Conservation (phyloP, 2,888 invertebrate genomes). For the Seladonia tumulorum region DNA sequence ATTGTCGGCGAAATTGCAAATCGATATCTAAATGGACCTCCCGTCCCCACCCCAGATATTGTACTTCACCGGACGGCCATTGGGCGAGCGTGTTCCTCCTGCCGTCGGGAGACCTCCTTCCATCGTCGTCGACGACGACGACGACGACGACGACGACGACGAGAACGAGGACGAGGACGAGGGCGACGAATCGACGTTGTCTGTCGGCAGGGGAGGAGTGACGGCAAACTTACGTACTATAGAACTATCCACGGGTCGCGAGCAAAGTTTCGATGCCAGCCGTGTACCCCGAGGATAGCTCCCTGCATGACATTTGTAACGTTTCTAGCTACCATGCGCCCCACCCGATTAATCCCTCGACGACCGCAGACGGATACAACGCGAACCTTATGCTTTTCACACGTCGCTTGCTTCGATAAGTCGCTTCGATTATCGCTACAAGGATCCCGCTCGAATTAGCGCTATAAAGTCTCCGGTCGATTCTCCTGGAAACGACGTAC, state of each 20-base stretch:
- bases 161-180: not conserved
- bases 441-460: too few species aligned
- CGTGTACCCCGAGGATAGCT: not conserved
- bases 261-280: slow-evolving; percentile 30
- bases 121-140: slow-evolving; percentile 19
- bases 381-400: not conserved
- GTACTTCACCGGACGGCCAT: slow-evolving; percentile 65
- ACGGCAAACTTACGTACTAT: slow-evolving; percentile 51
- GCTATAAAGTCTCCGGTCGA: too few species aligned
- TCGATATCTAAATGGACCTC: slow-evolving; percentile 75
- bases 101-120: slow-evolving; percentile 28
- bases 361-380: not conserved
- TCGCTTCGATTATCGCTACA: not conserved
- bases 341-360: slow-evolving; percentile 21
- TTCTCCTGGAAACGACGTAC: too few species aligned
- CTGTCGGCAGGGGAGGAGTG: slow-evolving; percentile 22
- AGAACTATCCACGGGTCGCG: slow-evolving; percentile 15
- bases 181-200: not conserved
- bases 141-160: slow-evolving; percentile 15
- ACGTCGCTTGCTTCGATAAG: not conserved
- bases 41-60: slow-evolving; percentile 61
- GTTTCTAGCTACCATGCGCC: slow-evolving; percentile 2
- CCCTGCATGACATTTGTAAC: slow-evolving; percentile 23
- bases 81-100: slow-evolving; percentile 52
- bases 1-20: slow-evolving; percentile 75